phyloP scores from a whole-genome alignment of 2,888 invertebrate species.

The Phlogophora meticulosa region DNA sequence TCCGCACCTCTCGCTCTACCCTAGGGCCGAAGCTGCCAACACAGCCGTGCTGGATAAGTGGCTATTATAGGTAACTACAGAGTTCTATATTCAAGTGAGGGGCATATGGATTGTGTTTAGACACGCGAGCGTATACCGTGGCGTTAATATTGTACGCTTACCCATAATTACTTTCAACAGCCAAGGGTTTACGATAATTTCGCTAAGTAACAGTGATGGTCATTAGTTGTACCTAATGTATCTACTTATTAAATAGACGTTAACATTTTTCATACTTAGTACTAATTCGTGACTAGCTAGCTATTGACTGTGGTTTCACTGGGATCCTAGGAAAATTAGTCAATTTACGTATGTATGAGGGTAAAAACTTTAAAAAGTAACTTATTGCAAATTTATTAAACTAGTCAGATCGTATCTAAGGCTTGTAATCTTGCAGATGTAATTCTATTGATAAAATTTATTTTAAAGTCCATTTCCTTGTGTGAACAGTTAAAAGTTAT shows the following conservation, averaged over 20 bases:
- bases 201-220: conserved; percentile 19
- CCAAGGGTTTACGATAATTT: conserved; percentile 22
- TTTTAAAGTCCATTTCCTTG: too few species aligned
- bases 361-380: too few species aligned
- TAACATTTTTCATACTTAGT: background rate
- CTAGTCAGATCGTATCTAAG: too few species aligned
- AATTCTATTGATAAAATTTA: too few species aligned
- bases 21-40: too few species aligned
- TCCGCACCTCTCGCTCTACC: too few species aligned
- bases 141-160: conserved; percentile 6
- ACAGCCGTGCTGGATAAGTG: too few species aligned
- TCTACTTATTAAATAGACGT: background rate
- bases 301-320: background rate
- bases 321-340: background rate
- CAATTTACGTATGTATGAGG: background rate
- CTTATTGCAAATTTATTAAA: too few species aligned
- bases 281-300: background rate
- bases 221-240: conserved; percentile 24
- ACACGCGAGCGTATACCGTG: conserved; percentile 53
- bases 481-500: too few species aligned
- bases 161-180: conserved; percentile 15
- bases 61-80: background rate
- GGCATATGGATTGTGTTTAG: conserved; percentile 43
- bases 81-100: conserved; percentile 10
- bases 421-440: too few species aligned